Conservation (phyloP, 2,797 vertebrate genomes). For the Myioborus melanocephalus region DNA sequence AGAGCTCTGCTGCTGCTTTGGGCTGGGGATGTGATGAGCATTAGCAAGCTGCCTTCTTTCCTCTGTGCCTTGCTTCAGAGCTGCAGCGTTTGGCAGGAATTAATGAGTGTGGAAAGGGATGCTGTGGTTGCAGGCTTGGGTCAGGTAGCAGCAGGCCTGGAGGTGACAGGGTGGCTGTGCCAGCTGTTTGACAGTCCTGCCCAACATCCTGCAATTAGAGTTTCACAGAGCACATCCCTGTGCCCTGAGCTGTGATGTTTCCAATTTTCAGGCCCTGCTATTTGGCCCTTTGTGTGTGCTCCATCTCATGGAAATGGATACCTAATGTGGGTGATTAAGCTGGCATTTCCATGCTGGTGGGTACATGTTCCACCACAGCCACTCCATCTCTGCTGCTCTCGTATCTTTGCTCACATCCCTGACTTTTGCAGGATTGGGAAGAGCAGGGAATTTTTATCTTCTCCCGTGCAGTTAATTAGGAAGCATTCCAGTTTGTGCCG, state of each 20-base stretch:
- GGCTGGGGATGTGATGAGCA: neutral
- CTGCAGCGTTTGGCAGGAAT: neutral
- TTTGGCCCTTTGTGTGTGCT: neutral
- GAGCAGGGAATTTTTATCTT: neutral
- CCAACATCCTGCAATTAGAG: neutral
- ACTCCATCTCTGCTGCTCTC: neutral
- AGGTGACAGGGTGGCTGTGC: neutral
- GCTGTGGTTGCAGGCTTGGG: neutral
- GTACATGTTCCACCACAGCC: accelerated
- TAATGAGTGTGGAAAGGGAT: neutral
- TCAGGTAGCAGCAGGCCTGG: slow-evolving; percentile 18
- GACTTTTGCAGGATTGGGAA: neutral
- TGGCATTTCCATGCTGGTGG: neutral
- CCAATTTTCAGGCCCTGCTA: neutral
- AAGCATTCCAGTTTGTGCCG: neutral
- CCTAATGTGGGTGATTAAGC: neutral
- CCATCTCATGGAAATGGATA: neutral
- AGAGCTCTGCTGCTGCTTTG: accelerated
- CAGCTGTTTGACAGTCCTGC: slow-evolving; percentile 38
- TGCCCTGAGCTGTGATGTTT: slow-evolving; percentile 18
- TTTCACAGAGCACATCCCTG: neutral
- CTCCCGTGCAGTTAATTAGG: slow-evolving; percentile 14
- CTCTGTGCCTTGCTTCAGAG: neutral
- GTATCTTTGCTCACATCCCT: neutral
- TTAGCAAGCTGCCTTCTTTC: neutral